Evolutionary conservation across 1,140 invertebrate species (phyloP).

Genomic region (Drosophila ogumai): DNA sequence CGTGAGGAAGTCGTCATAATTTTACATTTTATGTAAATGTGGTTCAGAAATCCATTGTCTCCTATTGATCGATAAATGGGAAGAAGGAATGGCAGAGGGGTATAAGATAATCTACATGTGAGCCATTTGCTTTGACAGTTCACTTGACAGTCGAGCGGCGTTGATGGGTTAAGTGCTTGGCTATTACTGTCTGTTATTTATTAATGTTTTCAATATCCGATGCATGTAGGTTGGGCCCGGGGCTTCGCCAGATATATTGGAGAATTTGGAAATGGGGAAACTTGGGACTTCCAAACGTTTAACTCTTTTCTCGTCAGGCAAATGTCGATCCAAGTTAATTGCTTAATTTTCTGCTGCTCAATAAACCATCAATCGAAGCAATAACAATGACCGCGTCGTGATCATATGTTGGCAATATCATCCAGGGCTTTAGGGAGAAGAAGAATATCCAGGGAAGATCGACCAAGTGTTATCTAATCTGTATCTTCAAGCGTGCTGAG

Average conservation of each 20-base stretch:
- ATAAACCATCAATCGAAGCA: slow-evolving; percentile 39
- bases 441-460: slow-evolving; percentile 4
- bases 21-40: slow-evolving; percentile 52
- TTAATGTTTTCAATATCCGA: slow-evolving; percentile 19
- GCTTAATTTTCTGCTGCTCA: slow-evolving; percentile 68
- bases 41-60: slow-evolving; percentile 72
- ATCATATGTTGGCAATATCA: slow-evolving; percentile 61
- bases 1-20: slow-evolving; percentile 42
- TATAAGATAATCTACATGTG: slow-evolving; percentile 43
- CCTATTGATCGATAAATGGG: slow-evolving; percentile 60
- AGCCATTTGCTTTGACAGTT: slow-evolving; percentile 60
- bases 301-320: background rate
- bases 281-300: background rate
- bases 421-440: background rate
- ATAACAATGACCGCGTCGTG: slow-evolving; percentile 55
- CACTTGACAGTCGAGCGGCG: slow-evolving; percentile 60
- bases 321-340: slow-evolving; percentile 52
- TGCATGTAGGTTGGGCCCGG: slow-evolving; percentile 8
- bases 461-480: slow-evolving; percentile 38
- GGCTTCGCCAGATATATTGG: slow-evolving; percentile 11
- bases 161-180: slow-evolving; percentile 69
- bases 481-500: slow-evolving; percentile 59
- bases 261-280: background rate
- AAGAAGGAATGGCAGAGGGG: background rate
- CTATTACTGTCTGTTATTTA: slow-evolving; percentile 18